Conservation (phyloP, 30 jellyfish, hydroid and myxozoan species). For the Cassiopea andromeda region DNA sequence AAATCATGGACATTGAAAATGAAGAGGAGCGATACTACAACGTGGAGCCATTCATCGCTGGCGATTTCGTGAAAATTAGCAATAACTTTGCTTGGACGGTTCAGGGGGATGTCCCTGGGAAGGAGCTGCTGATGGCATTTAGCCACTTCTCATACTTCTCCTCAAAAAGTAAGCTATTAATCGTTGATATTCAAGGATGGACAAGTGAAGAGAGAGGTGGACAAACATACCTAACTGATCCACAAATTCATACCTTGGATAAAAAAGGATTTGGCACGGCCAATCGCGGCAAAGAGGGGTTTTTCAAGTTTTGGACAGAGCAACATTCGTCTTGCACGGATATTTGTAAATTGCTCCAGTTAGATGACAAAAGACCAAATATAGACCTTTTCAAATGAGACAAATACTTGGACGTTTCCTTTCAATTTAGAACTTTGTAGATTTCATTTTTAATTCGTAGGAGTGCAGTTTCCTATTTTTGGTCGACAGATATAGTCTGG, state of each 20-base stretch:
- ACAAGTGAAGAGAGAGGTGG: constrained; percentile 58
- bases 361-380: constrained; percentile 16
- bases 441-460: neutral
- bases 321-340: constrained; percentile 51
- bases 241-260: constrained; percentile 68
- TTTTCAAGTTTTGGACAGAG: constrained; percentile 39
- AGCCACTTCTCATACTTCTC: constrained; percentile 61
- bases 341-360: constrained; percentile 31
- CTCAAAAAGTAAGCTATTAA: constrained; percentile 43
- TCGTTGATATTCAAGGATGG: constrained; percentile 79
- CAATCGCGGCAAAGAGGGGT: constrained; percentile 53
- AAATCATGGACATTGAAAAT: constrained; percentile 36
- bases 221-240: constrained; percentile 63
- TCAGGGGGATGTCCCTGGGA: constrained; percentile 57
- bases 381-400: neutral
- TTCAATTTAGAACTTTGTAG: neutral
- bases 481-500: too few relatives aligned
- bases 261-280: constrained; percentile 73
- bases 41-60: constrained; percentile 75
- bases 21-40: constrained; percentile 51
- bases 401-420: neutral
- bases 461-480: neutral
- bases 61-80: constrained; percentile 53
- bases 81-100: constrained; percentile 43
- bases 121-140: constrained; percentile 63